These are phyloP conservation scores for Boloria euphrosyne DNA, from an alignment of 2,888 invertebrate species.

Conservation along the genomic window DNA sequence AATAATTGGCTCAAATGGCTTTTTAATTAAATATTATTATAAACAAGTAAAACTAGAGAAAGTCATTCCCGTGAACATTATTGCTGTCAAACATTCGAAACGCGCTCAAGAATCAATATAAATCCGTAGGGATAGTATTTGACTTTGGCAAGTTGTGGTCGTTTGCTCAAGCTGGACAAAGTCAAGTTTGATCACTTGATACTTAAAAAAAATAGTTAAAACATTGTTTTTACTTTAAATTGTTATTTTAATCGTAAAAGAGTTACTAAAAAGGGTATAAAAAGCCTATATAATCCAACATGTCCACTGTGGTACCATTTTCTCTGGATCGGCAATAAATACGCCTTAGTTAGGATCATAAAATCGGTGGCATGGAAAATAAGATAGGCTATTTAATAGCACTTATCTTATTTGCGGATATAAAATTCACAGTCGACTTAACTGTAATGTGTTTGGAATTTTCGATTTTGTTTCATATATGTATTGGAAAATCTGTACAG, in stretches of 20 bases:
- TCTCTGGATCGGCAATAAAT: constrained; percentile 13
- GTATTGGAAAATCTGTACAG: background rate
- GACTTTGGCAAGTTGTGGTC: too few species aligned
- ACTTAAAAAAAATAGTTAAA: too few species aligned
- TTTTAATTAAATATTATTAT: too few species aligned
- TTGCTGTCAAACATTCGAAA: too few species aligned
- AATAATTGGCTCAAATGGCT: too few species aligned
- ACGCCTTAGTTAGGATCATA: constrained; percentile 22
- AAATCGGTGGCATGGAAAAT: constrained; percentile 24
- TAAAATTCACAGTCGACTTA: constrained; percentile 13
- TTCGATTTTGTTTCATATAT: background rate
- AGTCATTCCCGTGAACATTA: too few species aligned
- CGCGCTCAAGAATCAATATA: too few species aligned
- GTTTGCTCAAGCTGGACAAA: too few species aligned
- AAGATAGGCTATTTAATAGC: constrained; percentile 27
- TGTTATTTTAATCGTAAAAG: background rate
- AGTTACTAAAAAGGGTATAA: background rate
- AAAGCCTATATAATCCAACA: background rate
- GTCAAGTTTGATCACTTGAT: too few species aligned
- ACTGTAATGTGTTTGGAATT: constrained; percentile 12
- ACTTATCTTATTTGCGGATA: constrained; percentile 18
- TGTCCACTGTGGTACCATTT: constrained; percentile 13
- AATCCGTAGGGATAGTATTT: too few species aligned
- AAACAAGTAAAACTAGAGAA: too few species aligned
- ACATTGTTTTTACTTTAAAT: too few species aligned